Evolutionary conservation across 2,888 invertebrate genomes (phyloP), one percentile per base, ranked within the genome.

Genomic region (Branchellion lobata): DNA sequence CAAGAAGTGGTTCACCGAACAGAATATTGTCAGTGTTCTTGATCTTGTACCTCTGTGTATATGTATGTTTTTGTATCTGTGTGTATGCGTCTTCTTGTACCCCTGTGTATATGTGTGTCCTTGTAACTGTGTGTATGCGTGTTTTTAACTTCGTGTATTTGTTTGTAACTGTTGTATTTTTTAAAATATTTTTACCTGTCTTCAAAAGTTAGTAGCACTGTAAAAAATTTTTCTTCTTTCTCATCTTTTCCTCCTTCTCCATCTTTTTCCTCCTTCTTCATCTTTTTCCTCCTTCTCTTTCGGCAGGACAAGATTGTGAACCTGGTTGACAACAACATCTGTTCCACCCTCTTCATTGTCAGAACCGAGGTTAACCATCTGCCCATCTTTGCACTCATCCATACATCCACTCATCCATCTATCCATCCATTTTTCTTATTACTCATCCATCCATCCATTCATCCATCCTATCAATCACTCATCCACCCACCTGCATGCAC

Each of bases 1-100:
- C 33, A 74, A 72, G 0, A 24, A 80, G 14, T 65, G 85, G 33
- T 57, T 81, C 40, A 68, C 78, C 5, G 82, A 83, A 27, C 51
- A 53, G 29, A 83, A 84, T 0, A 82, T 83, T 81, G 83, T 82
- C 18, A 40, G 51, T 24, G 27, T 61, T 8, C 27, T 78, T 78
- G 14, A 34, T 0, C 57, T 34, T 33, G 34, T 33, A 27, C 33
- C 24, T 27, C 34, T 57, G 36, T 27, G n/a, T 47, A n/a, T 47
- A 5, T 75, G 34, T 27, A 24, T 75, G 65, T 65, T 3, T 65
- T 5, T 65, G 29, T 65, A n/a, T 65, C 5, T 65, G 65, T 65
- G 29, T 65, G 5, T 65, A 21, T 65, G 65, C 21, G 29, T 65
- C 8, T n/a, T n/a, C n/a, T n/a, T n/a, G n/a, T n/a, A n/a, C n/a